Percentiles rank a stretch among this genome's conserved stretches.
phyloP scores from a whole-genome alignment of 2,888 invertebrate species.

The Polymixis lichenea region DNA sequence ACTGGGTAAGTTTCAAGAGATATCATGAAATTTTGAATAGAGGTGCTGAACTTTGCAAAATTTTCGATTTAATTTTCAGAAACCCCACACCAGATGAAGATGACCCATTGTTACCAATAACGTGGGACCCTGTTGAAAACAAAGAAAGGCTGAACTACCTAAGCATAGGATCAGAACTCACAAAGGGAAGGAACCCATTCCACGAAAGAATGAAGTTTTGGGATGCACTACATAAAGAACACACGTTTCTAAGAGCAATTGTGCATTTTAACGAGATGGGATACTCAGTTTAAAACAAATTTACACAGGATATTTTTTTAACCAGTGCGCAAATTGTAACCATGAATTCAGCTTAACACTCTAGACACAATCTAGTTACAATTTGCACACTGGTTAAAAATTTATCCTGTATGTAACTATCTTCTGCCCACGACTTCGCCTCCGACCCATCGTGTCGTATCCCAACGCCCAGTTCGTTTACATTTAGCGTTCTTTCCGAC shows the following conservation, averaged over 20 bases:
- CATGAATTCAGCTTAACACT: too few relatives aligned
- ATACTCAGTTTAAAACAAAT: slow-evolving; percentile 57
- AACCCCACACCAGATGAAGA: slow-evolving; percentile 85
- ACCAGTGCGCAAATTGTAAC: too few relatives aligned
- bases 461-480: too few relatives aligned
- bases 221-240: slow-evolving; percentile 82
- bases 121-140: slow-evolving; percentile 84
- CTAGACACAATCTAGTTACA: too few relatives aligned
- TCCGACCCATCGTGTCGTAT: too few relatives aligned
- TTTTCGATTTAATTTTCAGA: slow-evolving; percentile 71
- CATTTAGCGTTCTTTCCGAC: too few relatives aligned
- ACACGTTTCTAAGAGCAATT: slow-evolving; percentile 78
- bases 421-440: too few relatives aligned
- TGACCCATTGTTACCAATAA: slow-evolving; percentile 81
- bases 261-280: slow-evolving; percentile 83
- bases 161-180: slow-evolving; percentile 85
- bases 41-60: background rate
- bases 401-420: too few relatives aligned
- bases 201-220: slow-evolving; percentile 85
- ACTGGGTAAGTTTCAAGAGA: slow-evolving; percentile 77
- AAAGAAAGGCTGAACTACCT: slow-evolving; percentile 83
- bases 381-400: too few relatives aligned
- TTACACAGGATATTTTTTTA: background rate
- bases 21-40: background rate
- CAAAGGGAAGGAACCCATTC: slow-evolving; percentile 84